Base-by-base conservation (phyloP, 2,797 vertebrate genomes). In the Gambelia wislizenii region DNA sequence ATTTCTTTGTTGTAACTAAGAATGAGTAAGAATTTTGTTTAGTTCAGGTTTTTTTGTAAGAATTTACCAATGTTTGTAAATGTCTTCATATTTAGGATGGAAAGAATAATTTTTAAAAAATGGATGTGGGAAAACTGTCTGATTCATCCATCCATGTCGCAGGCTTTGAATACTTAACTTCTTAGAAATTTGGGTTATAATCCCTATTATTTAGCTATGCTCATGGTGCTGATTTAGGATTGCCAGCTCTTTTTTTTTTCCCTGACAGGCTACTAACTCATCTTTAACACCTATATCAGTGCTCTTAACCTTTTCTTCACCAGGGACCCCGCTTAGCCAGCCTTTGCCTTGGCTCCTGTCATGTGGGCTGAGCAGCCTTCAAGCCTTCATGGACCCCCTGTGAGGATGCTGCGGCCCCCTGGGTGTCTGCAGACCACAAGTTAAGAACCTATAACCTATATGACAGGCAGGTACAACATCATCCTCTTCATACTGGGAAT, bases 1-100 rank as follows among this genome's bases (percentile, higher is more conserved):
- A 36, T 13, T 94, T 86, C 67, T n/a, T 92, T 89, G 93, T 67
- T 6, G 12, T 49, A 79, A n/a, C n/a, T n/a, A n/a, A n/a, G n/a
- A n/a, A n/a, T 69, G 59, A 67, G 54, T 91, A 92, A 70, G 14
- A 74, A 25, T 72, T 39, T 36, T 25, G 59, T 61, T 61, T 61
- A 39, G 16, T 72, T 72, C 14, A 36, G 36, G 25, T 18, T 14
- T 18, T n/a, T 72, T 72, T 36, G 3, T 18, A 72, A 39, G 14
- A 72, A 72, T 72, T 39, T 39, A 20, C 2, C 16, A 72, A 72
- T 39, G 39, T 39, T 36, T 39, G 20, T 16, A 72, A 18, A 39
- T 72, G 6, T 72, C 70, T 72, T 72, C 70, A 72, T 39, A 39
- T 39, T 14, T 72, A 36, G 36, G n/a, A 72, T 39, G 36, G 36